Evolutionary conservation across 2,888 invertebrate genomes (phyloP).

Genomic region (Resseliella maxima): DNA sequence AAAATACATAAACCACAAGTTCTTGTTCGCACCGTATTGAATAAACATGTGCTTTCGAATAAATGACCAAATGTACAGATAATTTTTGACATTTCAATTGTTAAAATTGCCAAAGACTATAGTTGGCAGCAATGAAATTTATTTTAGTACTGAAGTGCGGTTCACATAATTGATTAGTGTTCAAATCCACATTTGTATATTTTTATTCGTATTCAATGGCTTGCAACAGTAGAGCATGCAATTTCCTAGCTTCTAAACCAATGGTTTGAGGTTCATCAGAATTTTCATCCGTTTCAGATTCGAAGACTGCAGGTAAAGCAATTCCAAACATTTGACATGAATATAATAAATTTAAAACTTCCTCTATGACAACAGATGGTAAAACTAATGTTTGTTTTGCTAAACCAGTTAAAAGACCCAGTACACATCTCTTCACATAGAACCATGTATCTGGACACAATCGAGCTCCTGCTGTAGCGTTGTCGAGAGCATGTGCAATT

Average conservation of each 20-base stretch:
- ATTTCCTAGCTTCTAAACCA: constrained; percentile 66
- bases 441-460: constrained; percentile 99
- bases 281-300: constrained; percentile 63
- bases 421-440: constrained; percentile 94
- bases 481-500: constrained; percentile 90
- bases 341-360: constrained; percentile 85
- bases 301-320: constrained; percentile 65
- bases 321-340: constrained; percentile 72
- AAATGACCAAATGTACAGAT: too few species aligned
- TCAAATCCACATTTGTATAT: too few species aligned
- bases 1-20: neutral
- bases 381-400: constrained; percentile 87
- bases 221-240: constrained; percentile 65
- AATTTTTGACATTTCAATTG: too few species aligned
- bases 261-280: constrained; percentile 65
- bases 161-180: too few species aligned
- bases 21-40: neutral
- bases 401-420: constrained; percentile 86
- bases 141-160: too few species aligned
- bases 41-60: neutral
- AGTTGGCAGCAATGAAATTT: too few species aligned
- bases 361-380: constrained; percentile 82
- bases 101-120: too few species aligned
- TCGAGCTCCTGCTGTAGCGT: constrained; percentile 70
- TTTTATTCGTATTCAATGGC: constrained; percentile 66